These are phyloP conservation scores for Trissolcus japonicus DNA, from an alignment of 2,888 invertebrate species.

Conservation along the genomic window DNA sequence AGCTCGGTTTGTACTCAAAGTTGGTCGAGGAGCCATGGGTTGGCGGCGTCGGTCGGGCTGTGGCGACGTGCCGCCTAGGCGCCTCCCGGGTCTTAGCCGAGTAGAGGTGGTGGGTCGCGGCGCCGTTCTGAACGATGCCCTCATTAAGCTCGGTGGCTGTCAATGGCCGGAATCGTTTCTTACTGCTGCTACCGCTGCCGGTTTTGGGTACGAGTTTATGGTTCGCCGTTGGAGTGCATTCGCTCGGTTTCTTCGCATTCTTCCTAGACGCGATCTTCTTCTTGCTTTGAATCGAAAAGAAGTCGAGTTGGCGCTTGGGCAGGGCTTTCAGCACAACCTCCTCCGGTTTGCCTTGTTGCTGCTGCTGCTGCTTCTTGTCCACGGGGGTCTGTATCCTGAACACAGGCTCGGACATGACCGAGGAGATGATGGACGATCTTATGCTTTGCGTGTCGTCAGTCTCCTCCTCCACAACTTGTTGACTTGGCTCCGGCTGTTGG, in stretches of 20 bases:
- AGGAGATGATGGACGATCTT: constrained; percentile 85
- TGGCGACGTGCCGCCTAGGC: constrained; percentile 67
- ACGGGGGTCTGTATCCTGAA: constrained; percentile 63
- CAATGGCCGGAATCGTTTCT: constrained; percentile 79
- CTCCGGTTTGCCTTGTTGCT: constrained; percentile 65
- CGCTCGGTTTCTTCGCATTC: constrained; percentile 72
- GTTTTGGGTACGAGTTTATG: constrained; percentile 81
- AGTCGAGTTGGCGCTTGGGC: constrained; percentile 85
- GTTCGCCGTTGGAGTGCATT: constrained; percentile 63
- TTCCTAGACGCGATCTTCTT: constrained; percentile 81
- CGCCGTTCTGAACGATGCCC: constrained; percentile 83
- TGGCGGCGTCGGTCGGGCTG: constrained; percentile 18
- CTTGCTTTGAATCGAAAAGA: constrained; percentile 80
- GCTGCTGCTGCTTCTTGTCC: constrained; percentile 77
- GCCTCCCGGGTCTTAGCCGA: constrained; percentile 75
- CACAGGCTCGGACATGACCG: constrained; percentile 72
- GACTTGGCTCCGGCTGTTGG: constrained; percentile 6
- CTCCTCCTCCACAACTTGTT: constrained; percentile 80
- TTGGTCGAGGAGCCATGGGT: constrained; percentile 53
- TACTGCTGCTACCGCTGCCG: constrained; percentile 77
- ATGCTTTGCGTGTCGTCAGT: constrained; percentile 87
- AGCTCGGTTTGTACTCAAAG: constrained; percentile 80
- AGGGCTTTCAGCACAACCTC: constrained; percentile 74
- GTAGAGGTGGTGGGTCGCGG: constrained; percentile 84
- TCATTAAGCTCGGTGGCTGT: constrained; percentile 68